Evolutionary conservation across 2,888 invertebrate genomes (phyloP), one percentile per base, ranked within the genome.

Genomic region (Acleris cristana): DNA sequence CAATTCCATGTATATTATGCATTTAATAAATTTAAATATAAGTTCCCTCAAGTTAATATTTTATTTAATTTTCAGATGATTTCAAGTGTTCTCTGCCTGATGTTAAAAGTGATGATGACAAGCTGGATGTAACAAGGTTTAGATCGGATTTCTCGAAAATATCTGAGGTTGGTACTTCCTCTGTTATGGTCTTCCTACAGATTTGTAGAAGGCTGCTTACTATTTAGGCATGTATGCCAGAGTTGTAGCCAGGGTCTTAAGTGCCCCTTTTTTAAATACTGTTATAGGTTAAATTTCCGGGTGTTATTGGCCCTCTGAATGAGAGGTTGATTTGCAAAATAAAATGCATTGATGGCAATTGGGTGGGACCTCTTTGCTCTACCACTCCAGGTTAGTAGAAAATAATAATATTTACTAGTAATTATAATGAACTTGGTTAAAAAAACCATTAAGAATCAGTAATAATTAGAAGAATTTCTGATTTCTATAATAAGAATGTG

Each of bases 301-400:
- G 96, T 19, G 93, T 96, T 72, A 95, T 96, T 71, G 96, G 96
- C 14, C 96, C 96, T 3, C 87, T 96, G 69, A 95, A 95, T 71
- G 96, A 96, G 81, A 93, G 95, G 65, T 92, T 96, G 30, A 94
- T 96, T 64, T 97, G 97, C 87, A 97, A 97, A 87, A 96, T 97
- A 73, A 96, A 97, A 84, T 97, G 97, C 81, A 95, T 97, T 69
- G 96, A 96, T 80, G 97, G 97, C 55, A 95, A 96, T 82, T 97
- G 97, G 97, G 96, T 96, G 52, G 97, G 97, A 3, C 97, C 97
- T 1, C 90, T 97, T 21, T 97, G 97, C 84, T 95, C 95, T 59
- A 94, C 94, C 71, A 95, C 96, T 76, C 95, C 95, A 93, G 96
- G 96, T 96, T 91, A 70, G 44, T 45, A 4, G 8, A 40, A 53